Evolutionary conservation across 1,140 invertebrate species (phyloP), one percentile per base, ranked within the genome.

Genomic region (Nomia melanderi): DNA sequence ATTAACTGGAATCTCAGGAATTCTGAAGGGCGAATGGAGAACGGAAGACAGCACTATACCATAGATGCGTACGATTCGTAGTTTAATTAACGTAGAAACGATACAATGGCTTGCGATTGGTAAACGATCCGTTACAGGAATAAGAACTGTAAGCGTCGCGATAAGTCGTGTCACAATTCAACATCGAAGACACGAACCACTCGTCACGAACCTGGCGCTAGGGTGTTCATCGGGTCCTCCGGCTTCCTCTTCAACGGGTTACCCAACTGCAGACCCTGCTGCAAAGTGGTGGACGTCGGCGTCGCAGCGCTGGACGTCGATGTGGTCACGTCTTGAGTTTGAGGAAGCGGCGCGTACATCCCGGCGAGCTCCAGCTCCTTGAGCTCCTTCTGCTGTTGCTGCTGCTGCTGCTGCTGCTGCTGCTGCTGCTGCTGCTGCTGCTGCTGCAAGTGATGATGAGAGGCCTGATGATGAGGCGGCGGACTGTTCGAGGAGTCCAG

Each of bases 401-500:
- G 90, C 87, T 80, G 87, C 83, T 83, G 88, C 54, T 80, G 87
- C 83, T 83, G 88, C 54, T 80, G 87, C 83, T 83, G 88, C 54
- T n/a, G 86, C 65, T 87, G 93, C 83, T 90, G 93, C 78, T 84
- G 92, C 53, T 81, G 92, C 64, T 88, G 89, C 25, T 70, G 90
- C 87, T 80, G 87, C 83, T 83, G 88, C 54, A 87, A 77, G 67
- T 90, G 90, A 62, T 92, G 91, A 78, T 90, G 90, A 0, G 86
- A 56, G 1, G 84, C 57, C 25, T 92, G 91, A 69, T 92, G 91
- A 72, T 91, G 91, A 14, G 86, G 89, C 59, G 87, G 92, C 85
- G 87, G 93, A 86, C 75, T 93, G 85, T 88, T 93, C n/a, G 88
- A 93, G 71, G 91, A 88, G 59, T 86, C 93, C 83, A 92, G 90